phyloP scores from a whole-genome alignment of 2,797 vertebrate species.

The Columba guinea region DNA sequence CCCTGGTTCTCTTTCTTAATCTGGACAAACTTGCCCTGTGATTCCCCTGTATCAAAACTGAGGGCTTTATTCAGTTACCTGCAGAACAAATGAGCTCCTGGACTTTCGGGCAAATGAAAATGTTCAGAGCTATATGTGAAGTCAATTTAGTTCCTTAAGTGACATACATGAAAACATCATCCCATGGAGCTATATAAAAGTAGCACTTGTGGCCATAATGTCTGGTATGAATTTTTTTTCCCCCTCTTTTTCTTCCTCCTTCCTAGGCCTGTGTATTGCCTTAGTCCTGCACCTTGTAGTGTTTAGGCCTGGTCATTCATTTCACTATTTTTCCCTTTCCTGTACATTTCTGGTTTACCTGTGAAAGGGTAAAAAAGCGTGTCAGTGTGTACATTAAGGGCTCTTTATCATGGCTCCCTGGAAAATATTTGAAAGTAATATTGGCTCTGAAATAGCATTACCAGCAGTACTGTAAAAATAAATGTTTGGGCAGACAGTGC shows the following conservation, averaged over 20 bases:
- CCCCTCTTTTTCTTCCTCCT: accelerated
- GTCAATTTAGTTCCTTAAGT: not conserved
- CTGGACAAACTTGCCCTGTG: not conserved
- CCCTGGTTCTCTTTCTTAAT: not conserved
- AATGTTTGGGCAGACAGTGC: not conserved
- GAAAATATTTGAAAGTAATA: not conserved
- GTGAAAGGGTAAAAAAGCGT: not conserved
- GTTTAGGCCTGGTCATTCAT: not conserved
- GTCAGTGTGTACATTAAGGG: not conserved
- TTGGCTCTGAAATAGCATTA: not conserved
- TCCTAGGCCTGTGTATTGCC: not conserved
- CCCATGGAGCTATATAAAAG: not conserved
- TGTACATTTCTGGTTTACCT: not conserved
- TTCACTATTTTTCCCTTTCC: accelerated
- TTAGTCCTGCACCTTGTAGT: not conserved
- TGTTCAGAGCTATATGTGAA: not conserved
- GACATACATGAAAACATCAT: not conserved
- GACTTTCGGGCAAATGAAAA: not conserved
- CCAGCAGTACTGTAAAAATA: not conserved
- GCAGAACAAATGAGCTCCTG: not conserved
- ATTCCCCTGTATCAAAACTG: not conserved
- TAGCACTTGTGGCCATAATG: not conserved
- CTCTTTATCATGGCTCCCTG: not conserved
- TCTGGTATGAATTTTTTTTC: not conserved
- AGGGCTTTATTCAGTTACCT: not conserved